A percentile compares a stretch with the other conserved stretches of the same genome.
Evolutionary conservation across 2,888 invertebrate species (phyloP).

Genomic region (Ophion ellenae): DNA sequence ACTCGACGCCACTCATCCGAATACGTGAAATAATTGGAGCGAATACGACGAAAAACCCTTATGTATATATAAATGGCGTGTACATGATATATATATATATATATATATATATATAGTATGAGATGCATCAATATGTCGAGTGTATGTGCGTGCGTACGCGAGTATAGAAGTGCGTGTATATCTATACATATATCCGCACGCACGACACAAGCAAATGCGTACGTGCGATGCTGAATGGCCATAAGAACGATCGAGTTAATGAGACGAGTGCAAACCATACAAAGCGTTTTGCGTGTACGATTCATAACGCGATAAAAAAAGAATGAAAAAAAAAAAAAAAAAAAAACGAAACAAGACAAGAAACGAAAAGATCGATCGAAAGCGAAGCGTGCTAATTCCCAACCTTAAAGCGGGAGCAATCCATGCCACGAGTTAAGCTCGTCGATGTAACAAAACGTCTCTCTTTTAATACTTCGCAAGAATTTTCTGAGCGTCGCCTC

Average conservation of each 20-base stretch:
- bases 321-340: conserved; percentile 31
- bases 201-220: conserved; percentile 18
- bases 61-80: conserved; percentile 5
- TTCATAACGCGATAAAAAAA: conserved; percentile 1
- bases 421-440: conserved; percentile 68
- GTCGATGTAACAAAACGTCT: conserved; percentile 36
- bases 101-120: background rate
- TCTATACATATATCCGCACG: background rate
- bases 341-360: conserved; percentile 9
- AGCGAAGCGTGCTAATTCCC: conserved; percentile 67
- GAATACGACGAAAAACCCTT: conserved; percentile 29
- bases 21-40: conserved; percentile 42
- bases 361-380: conserved; percentile 31
- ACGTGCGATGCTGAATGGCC: conserved; percentile 19
- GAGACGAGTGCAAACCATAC: conserved; percentile 13
- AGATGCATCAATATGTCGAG: background rate
- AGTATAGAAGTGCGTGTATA: background rate
- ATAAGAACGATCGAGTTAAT: conserved; percentile 10
- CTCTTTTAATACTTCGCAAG: conserved; percentile 30
- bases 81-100: background rate
- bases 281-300: conserved; percentile 12
- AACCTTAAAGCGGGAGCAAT: conserved; percentile 70
- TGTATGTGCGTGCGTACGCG: background rate
- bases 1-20: conserved; percentile 18
- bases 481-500: conserved; percentile 12